A percentile compares a stretch with the other conserved stretches of the same genome.
phyloP scores from a whole-genome alignment of 1,140 invertebrate species.

The Drosophila miranda region DNA sequence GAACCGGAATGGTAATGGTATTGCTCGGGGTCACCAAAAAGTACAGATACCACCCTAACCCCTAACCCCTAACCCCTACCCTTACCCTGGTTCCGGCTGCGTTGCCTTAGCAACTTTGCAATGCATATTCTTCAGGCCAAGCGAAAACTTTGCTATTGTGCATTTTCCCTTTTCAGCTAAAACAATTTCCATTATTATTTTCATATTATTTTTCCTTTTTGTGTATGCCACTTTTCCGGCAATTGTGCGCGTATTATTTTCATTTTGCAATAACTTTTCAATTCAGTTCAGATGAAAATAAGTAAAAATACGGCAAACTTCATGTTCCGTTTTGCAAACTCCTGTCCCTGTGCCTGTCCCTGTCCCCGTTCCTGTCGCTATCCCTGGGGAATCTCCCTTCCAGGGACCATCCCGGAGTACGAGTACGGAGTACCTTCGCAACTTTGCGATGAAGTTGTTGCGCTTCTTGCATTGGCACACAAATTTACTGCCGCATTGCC shows the following conservation, averaged over 20 bases:
- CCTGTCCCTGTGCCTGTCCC: slow-evolving; percentile 31
- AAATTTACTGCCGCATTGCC: slow-evolving; percentile 11
- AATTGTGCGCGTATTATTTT: slow-evolving; percentile 38
- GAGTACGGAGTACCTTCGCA: slow-evolving; percentile 17
- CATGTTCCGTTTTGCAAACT: slow-evolving; percentile 29
- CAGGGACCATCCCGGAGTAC: too few relatives aligned
- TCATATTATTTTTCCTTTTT: slow-evolving; percentile 1
- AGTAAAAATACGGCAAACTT: slow-evolving; percentile 51
- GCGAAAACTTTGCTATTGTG: too few relatives aligned
- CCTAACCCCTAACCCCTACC: too few relatives aligned
- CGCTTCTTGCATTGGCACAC: slow-evolving; percentile 1
- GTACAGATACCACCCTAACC: too few relatives aligned
- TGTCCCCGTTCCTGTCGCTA: too few relatives aligned
- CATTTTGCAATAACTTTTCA: slow-evolving; percentile 48
- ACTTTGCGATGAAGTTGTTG: slow-evolving; percentile 17
- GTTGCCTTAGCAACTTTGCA: slow-evolving; percentile 20
- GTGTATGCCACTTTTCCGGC: slow-evolving; percentile 32
- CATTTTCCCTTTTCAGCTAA: slow-evolving; percentile 14
- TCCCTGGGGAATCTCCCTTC: too few relatives aligned
- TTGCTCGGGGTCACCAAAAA: too few relatives aligned
- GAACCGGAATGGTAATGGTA: too few relatives aligned
- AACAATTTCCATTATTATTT: slow-evolving; percentile 10
- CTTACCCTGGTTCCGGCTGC: too few relatives aligned
- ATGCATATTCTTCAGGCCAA: too few relatives aligned
- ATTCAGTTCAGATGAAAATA: slow-evolving; percentile 26